These are phyloP conservation scores for Ennomos erosarius DNA, from an alignment of 2,888 invertebrate genomes.

Conservation along the genomic window DNA sequence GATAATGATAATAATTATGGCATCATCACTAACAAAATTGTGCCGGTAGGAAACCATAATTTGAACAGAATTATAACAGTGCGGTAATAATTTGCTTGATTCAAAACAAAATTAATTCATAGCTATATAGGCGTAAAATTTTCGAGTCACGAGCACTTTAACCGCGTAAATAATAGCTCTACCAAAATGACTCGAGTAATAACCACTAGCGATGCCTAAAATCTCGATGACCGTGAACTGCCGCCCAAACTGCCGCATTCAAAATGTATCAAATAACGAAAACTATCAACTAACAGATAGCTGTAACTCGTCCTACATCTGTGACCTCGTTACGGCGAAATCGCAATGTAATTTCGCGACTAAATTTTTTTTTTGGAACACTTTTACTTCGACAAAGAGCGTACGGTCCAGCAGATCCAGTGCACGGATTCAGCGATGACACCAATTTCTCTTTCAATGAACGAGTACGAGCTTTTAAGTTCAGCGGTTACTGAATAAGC, in stretches of 20 bases:
- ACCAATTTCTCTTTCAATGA: slow-evolving; percentile 84
- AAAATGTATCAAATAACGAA: slow-evolving; percentile 63
- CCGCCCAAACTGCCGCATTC: slow-evolving; percentile 60
- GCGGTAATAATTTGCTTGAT: slow-evolving; percentile 3
- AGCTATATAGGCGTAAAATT: slow-evolving; percentile 26
- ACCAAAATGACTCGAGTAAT: slow-evolving; percentile 43
- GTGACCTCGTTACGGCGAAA: slow-evolving; percentile 81
- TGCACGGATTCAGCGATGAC: slow-evolving; percentile 73
- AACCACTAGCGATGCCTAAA: slow-evolving; percentile 49
- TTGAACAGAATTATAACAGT: neutral
- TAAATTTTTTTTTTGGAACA: slow-evolving; percentile 80
- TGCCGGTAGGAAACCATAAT: neutral
- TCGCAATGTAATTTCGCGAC: slow-evolving; percentile 84
- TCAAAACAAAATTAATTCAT: neutral
- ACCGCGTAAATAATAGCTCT: slow-evolving; percentile 42
- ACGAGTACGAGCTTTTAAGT: slow-evolving; percentile 55
- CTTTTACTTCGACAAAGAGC: slow-evolving; percentile 80
- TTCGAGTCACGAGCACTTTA: slow-evolving; percentile 39
- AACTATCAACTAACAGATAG: slow-evolving; percentile 73
- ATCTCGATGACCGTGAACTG: slow-evolving; percentile 68
- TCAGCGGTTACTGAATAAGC: slow-evolving; percentile 44
- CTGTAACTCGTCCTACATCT: slow-evolving; percentile 82
- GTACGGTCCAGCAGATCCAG: slow-evolving; percentile 61
- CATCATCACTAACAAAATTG: too few relatives aligned
- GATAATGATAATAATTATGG: too few relatives aligned